phyloP scores from a whole-genome alignment of 2,888 invertebrate species.

The Cancer borealis region DNA sequence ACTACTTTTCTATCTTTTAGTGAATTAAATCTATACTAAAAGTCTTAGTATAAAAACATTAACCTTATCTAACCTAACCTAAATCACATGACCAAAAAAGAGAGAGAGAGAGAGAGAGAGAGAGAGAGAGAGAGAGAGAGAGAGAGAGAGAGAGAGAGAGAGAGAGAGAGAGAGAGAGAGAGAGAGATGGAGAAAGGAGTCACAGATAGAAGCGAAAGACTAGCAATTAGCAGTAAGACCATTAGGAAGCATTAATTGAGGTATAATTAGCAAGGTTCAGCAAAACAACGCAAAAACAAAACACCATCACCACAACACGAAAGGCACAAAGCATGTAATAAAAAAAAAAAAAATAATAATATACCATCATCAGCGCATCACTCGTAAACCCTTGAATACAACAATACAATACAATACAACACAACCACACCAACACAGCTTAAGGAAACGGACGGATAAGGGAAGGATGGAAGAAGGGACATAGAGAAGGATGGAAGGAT shows the following conservation, averaged over 20 bases:
- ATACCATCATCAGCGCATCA: background rate
- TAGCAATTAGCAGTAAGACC: background rate
- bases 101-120: background rate
- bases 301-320: background rate
- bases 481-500: background rate
- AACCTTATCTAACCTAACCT: too few species aligned
- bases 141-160: background rate
- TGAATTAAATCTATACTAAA: too few species aligned
- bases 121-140: background rate
- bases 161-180: background rate
- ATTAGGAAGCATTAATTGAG: background rate
- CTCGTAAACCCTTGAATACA: background rate
- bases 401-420: background rate
- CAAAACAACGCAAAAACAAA: too few species aligned
- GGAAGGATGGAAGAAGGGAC: background rate
- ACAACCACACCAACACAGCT: background rate
- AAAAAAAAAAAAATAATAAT: background rate
- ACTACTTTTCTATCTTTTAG: too few species aligned
- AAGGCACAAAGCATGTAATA: background rate
- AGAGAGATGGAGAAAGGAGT: background rate
- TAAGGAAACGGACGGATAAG: background rate
- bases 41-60: too few species aligned
- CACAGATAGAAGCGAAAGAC: background rate
- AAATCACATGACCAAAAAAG: too few species aligned
- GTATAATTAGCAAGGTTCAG: background rate